Conservation (phyloP, 2,113 vertebrate species). For the Catharus minimus region DNA sequence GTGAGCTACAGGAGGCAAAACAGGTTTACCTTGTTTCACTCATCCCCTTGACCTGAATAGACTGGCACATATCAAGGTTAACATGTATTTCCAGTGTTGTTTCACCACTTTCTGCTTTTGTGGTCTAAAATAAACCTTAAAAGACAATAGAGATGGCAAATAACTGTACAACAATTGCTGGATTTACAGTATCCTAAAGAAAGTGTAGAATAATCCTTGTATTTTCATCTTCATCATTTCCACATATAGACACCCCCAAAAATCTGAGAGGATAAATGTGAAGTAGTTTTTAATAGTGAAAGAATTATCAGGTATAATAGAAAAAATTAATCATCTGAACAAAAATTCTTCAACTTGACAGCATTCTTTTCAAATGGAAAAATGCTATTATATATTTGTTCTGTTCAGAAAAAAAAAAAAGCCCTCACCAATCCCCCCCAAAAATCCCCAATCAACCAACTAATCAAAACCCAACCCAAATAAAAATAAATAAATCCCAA, state of each 20-base stretch:
- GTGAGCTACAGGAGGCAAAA: not conserved
- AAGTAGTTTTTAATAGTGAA: not conserved
- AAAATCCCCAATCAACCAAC: not conserved
- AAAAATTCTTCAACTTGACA: not conserved
- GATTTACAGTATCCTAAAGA: not conserved
- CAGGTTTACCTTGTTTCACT: fast-evolving
- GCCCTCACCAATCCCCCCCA: fast-evolving
- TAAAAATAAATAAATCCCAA: not conserved
- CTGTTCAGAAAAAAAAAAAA: not conserved
- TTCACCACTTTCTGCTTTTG: not conserved
- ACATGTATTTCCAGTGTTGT: not conserved
- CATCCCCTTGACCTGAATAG: not conserved
- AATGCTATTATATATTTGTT: not conserved
- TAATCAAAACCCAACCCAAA: not conserved
- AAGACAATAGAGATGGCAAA: not conserved
- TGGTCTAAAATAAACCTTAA: not conserved
- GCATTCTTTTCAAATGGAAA: not conserved
- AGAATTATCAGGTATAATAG: not conserved
- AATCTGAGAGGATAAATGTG: not conserved
- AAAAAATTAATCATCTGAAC: not conserved
- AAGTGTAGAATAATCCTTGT: not conserved
- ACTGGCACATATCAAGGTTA: fast-evolving
- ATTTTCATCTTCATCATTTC: not conserved
- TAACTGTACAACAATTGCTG: not conserved
- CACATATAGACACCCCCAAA: not conserved